Base-by-base conservation (phyloP, 2,888 invertebrate species). In the Andrena bucephala region DNA sequence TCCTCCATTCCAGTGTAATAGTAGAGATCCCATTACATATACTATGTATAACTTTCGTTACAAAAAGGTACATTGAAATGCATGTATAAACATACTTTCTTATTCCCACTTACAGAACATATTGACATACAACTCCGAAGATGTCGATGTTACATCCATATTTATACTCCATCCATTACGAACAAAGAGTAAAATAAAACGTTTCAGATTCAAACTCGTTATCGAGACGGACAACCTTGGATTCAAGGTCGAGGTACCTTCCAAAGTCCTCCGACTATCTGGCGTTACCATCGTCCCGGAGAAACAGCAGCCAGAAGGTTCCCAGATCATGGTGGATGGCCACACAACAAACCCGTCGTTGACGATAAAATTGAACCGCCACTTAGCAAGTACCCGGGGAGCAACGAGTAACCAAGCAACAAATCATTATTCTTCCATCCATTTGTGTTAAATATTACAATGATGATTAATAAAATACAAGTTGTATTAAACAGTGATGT, bases 321-420 rank as follows among this genome's bases (percentile, higher is more conserved):
- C 66, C 79, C 74, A 31, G 73, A 27, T 42, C 74, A n/a, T 20
- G 76, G 71, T 66, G 59, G 66, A 7, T 70, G 81, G 75, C 2
- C 13, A 13, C 74, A 84, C 24, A 71, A 60, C n/a, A 78, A 59
- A 68, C 82, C 67, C 0, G 16, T 82, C 7, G 77, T 92, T 8
- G 91, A 91, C 72, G 91, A 92, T 73, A 92, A 92, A 79, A 91
- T 92, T 54, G 89, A 87, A 33, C 76, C 86, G 20, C 91, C 92
- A 36, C 77, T 91, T 20, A 90, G 90, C 42, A 87, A 84, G 78
- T 89, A 91, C 27, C 81, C 80, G 63, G 13, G 62, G 7, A 78
- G 29, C 20, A 63, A 79, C 27, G 24, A 85, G 20, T 80, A 54
- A 66, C 6, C 6, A 20, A 29, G 2, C 10, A 31, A 36, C 6